Evolutionary conservation across 2,113 vertebrate genomes (phyloP), one percentile per base, ranked within the genome.

Genomic region (Paramormyrops kingsleyae): DNA sequence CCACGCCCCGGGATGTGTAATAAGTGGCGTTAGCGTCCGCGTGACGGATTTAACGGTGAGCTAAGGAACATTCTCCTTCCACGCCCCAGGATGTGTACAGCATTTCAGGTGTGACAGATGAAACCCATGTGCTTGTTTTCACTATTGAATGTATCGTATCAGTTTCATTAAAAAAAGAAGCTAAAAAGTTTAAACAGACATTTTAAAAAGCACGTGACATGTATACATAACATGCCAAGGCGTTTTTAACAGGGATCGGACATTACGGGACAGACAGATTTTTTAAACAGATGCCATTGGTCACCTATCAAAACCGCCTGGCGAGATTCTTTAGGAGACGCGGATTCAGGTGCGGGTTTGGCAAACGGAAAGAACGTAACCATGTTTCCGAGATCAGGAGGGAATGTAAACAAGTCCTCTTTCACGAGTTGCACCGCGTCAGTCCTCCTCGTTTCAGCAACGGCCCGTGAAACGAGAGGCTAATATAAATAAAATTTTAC

Each of bases 401-500:
- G 39, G 24, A 84, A 84, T 46, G 42, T 84, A 84, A 84, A 84
- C 83, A 70, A 31, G 83, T 84, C 19, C 39, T 44, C 83, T 84
- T 46, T 46, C 15, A 84, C 39, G 83, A 47, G 35, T 47, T 1
- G 39, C 39, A 42, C 35, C 44, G 19, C 15, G 19, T 46, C 83
- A 84, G 44, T 84, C 44, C 42, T n/a, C 17, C 21, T 84, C 8
- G 83, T 84, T n/a, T 84, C 83, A 10, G 44, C 19, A n/a, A 47
- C 83, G n/a, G 47, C n/a, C 24, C 85, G 17, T 52, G 85, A 87
- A 31, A 52, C 27, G 27, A 92, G 62, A 80, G 31, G 90, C 90
- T 80, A 90, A 83, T 91, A 95, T 95, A 95, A 95, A 96, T 95
- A 83, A 91, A 93, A 93, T 93, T 96, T 98, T 95, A 99, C 94